phyloP scores from a whole-genome alignment of 2,797 vertebrate species.

The Microchirus variegatus region DNA sequence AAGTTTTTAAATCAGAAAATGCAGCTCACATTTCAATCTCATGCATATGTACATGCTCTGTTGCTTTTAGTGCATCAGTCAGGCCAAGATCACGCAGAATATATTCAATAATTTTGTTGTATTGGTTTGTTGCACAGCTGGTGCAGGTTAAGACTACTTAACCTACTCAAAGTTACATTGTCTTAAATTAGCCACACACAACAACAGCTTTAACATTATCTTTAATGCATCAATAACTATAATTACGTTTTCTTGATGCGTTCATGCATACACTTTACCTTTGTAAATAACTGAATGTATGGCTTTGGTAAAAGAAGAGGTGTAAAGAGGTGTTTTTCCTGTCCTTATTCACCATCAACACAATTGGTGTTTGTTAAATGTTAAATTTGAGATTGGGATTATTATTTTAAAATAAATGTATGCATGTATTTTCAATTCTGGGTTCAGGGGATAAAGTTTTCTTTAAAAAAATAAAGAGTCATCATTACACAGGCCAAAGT shows the following conservation, averaged over 20 bases:
- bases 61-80: background rate
- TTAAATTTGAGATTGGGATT: background rate
- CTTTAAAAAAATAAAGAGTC: background rate
- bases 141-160: too few relatives aligned
- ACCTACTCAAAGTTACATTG: too few relatives aligned
- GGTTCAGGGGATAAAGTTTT: background rate
- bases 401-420: background rate
- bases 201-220: too few relatives aligned
- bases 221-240: background rate
- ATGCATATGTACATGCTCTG: background rate
- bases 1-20: too few relatives aligned
- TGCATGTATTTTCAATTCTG: background rate
- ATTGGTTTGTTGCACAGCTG: background rate
- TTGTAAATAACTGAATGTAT: too few relatives aligned
- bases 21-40: background rate
- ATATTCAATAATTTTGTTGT: too few relatives aligned
- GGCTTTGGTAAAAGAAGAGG: too few relatives aligned
- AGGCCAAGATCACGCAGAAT: too few relatives aligned
- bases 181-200: too few relatives aligned
- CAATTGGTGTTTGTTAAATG: background rate
- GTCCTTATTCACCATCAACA: background rate
- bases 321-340: too few relatives aligned
- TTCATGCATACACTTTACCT: too few relatives aligned
- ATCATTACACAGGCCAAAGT: slow-evolving; percentile 14
- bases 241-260: background rate